Percentiles rank a stretch among this genome's conserved stretches.
Evolutionary conservation across 35 echinoderm and acorn worm species (phyloP).

Genomic region (Ptychodera flava): DNA sequence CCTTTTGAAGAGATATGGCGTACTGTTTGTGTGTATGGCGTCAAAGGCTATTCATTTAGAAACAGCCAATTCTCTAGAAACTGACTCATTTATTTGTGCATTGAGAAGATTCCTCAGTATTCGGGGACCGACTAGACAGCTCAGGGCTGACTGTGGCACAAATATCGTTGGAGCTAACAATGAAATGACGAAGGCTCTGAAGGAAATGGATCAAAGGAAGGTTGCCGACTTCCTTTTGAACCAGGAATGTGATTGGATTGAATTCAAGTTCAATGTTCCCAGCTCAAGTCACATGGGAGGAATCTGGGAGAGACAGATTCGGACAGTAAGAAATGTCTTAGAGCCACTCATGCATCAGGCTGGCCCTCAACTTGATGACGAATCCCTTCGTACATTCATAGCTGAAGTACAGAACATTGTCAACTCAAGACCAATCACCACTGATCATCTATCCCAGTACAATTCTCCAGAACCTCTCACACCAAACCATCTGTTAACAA

Average conservation of each 20-base stretch:
- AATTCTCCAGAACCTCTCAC: constrained; percentile 34
- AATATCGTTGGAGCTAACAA: constrained; percentile 31
- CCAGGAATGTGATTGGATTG: constrained; percentile 9
- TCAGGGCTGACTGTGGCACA: constrained; percentile 37
- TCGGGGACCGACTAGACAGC: constrained; percentile 18
- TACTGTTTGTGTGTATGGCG: constrained; percentile 50
- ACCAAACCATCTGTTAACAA: constrained; percentile 45
- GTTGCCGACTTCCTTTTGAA: not conserved
- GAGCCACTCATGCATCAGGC: not conserved
- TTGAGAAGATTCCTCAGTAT: constrained; percentile 31
- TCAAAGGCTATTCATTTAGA: constrained; percentile 46
- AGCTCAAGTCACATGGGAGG: constrained; percentile 49
- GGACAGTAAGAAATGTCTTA: constrained; percentile 7
- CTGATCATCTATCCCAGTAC: constrained; percentile 21
- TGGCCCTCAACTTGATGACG: not conserved
- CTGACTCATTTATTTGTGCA: constrained; percentile 45
- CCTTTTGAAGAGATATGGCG: constrained; percentile 43
- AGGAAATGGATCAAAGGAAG: not conserved
- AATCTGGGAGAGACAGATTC: constrained; percentile 60
- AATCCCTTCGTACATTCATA: not conserved
- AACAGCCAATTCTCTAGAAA: constrained; percentile 10
- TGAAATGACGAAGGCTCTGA: not conserved
- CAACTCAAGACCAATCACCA: not conserved
- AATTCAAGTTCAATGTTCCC: constrained; percentile 68
- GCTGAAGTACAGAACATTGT: not conserved